Conservation (phyloP, 2,113 vertebrate species). For the Odocoileus hemionus region DNA sequence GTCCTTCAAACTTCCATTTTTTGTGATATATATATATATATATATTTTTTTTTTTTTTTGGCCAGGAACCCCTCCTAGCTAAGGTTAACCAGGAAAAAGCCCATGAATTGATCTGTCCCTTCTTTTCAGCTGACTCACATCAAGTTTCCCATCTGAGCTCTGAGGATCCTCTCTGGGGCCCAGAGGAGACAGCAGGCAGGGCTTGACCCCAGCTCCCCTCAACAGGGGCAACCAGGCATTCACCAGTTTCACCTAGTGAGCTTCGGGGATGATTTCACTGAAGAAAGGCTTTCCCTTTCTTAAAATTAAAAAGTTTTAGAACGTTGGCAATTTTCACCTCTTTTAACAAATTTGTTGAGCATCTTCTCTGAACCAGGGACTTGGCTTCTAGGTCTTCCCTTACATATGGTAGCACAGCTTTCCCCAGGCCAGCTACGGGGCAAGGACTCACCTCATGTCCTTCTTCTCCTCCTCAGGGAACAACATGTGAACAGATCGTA, state of each 20-base stretch:
- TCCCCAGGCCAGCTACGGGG: background rate
- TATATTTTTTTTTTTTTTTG: too few species aligned
- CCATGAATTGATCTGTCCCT: background rate
- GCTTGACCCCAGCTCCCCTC: background rate
- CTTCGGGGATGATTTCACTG: background rate
- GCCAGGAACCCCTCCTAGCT: background rate
- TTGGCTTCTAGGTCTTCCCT: background rate
- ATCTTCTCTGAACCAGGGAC: background rate
- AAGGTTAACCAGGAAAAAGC: background rate
- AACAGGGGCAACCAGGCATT: background rate
- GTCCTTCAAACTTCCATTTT: background rate
- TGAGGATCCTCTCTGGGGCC: background rate
- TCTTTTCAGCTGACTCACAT: background rate
- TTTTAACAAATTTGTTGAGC: background rate
- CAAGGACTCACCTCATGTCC: background rate
- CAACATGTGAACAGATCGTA: background rate
- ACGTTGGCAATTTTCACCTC: background rate
- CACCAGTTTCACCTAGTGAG: background rate
- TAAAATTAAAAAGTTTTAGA: constrained; percentile 10
- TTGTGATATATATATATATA: background rate
- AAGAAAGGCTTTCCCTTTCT: background rate
- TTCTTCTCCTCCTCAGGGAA: background rate
- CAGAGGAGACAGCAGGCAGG: background rate
- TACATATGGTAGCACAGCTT: background rate
- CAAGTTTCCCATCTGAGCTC: background rate